These are phyloP conservation scores for Pseudocheirus occidentalis DNA, from an alignment of 2,797 vertebrate genomes.

Conservation along the genomic window DNA sequence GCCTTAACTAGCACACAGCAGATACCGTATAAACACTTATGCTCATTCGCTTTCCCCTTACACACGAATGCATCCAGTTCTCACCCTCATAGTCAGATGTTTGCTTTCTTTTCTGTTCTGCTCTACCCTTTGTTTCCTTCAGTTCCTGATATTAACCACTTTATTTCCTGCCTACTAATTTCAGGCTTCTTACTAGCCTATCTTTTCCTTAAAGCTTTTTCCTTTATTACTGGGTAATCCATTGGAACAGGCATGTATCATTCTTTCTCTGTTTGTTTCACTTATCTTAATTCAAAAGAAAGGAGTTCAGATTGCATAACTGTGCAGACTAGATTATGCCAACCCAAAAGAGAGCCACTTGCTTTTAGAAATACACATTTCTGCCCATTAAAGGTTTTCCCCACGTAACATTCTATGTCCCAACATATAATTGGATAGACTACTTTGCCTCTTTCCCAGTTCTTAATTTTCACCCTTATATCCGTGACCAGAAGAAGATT, in stretches of 20 bases:
- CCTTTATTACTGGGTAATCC: conserved; percentile 23
- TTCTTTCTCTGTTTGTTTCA: conserved; percentile 32
- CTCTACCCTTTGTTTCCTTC: not conserved
- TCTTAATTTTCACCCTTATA: conserved; percentile 44
- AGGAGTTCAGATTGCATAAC: not conserved
- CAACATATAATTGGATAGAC: not conserved
- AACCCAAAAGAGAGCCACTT: conserved; percentile 11
- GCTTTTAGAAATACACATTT: conserved; percentile 22
- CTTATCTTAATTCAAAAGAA: conserved; percentile 2
- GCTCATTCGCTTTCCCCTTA: not conserved
- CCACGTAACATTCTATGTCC: not conserved
- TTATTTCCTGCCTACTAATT: conserved; percentile 24
- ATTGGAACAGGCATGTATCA: not conserved
- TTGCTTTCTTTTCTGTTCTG: not conserved
- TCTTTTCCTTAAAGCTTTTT: conserved; percentile 53
- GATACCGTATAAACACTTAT: not conserved
- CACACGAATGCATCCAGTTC: not conserved
- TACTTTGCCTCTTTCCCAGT: not conserved
- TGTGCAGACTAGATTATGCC: conserved; percentile 13
- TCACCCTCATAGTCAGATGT: not conserved
- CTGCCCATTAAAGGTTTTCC: conserved; percentile 46
- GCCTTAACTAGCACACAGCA: not conserved
- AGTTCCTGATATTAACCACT: not conserved
- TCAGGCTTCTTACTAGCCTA: not conserved
- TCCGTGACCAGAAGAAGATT: conserved; percentile 25